Percentiles rank a stretch among this genome's conserved stretches.
phyloP scores from a whole-genome alignment of 30 jellyfish, hydroid and myxozoan species.

The Chrysaora quinquecirrha region DNA sequence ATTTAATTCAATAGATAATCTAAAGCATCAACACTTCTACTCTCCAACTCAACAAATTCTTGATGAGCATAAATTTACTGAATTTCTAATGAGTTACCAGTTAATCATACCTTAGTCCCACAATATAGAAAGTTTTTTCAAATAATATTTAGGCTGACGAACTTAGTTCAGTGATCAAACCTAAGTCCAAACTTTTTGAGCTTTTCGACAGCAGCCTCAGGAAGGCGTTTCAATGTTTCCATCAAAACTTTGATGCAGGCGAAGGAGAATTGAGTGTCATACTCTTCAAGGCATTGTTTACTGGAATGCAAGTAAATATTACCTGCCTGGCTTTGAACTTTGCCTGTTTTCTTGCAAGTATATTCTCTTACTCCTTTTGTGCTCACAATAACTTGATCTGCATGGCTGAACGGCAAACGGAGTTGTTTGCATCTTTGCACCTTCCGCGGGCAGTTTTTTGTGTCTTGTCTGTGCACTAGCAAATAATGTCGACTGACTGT shows the following conservation, averaged over 20 bases:
- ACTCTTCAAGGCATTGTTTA: neutral
- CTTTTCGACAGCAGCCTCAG: neutral
- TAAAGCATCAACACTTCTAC: too few relatives aligned
- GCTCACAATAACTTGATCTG: neutral
- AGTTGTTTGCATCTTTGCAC: neutral
- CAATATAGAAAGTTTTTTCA: too few relatives aligned
- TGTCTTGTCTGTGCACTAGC: neutral
- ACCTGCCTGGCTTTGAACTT: neutral
- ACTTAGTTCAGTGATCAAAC: neutral
- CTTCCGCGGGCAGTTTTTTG: neutral
- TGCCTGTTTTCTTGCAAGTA: neutral
- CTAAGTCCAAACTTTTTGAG: neutral
- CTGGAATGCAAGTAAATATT: neutral
- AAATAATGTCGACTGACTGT: neutral
- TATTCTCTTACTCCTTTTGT: neutral
- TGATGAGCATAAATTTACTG: too few relatives aligned
- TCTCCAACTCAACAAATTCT: too few relatives aligned
- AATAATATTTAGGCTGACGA: too few relatives aligned
- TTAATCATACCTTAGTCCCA: too few relatives aligned
- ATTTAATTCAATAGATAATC: too few relatives aligned
- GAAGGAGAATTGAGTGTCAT: neutral
- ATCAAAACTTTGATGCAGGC: neutral
- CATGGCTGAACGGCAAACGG: neutral
- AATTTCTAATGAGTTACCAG: too few relatives aligned
- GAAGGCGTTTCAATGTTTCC: neutral